Conservation (phyloP, 1,140 invertebrate species). For the Papilio aristodemus region DNA sequence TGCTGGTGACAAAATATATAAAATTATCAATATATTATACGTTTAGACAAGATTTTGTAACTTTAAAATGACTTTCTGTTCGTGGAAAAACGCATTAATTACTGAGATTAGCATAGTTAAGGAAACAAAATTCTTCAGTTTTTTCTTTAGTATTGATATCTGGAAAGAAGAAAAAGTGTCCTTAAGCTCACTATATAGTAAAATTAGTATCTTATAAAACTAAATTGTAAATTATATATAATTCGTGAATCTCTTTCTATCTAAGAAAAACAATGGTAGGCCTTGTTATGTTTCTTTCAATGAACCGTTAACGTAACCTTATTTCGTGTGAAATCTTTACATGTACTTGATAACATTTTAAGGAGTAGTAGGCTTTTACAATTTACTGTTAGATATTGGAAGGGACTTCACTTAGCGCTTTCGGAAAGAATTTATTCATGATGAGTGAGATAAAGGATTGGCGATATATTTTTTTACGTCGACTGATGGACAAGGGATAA, state of each 20-base stretch:
- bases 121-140: too few relatives aligned
- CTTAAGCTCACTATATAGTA: too few relatives aligned
- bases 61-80: too few relatives aligned
- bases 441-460: constrained; percentile 14
- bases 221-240: too few relatives aligned
- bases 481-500: constrained; percentile 7
- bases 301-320: neutral
- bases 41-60: too few relatives aligned
- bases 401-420: constrained; percentile 8
- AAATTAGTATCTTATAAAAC: too few relatives aligned
- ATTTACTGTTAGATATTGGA: neutral
- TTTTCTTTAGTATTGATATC: too few relatives aligned
- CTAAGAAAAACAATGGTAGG: too few relatives aligned
- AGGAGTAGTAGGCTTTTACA: neutral
- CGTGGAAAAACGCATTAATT: too few relatives aligned
- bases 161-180: too few relatives aligned
- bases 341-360: neutral
- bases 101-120: too few relatives aligned
- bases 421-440: constrained; percentile 21
- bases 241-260: too few relatives aligned
- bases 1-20: neutral
- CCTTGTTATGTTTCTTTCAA: neutral
- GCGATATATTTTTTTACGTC: constrained; percentile 12
- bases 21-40: constrained; percentile 12
- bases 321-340: neutral